phyloP scores from a whole-genome alignment of 2,113 vertebrate genomes.

The Shinisaurus crocodilurus region DNA sequence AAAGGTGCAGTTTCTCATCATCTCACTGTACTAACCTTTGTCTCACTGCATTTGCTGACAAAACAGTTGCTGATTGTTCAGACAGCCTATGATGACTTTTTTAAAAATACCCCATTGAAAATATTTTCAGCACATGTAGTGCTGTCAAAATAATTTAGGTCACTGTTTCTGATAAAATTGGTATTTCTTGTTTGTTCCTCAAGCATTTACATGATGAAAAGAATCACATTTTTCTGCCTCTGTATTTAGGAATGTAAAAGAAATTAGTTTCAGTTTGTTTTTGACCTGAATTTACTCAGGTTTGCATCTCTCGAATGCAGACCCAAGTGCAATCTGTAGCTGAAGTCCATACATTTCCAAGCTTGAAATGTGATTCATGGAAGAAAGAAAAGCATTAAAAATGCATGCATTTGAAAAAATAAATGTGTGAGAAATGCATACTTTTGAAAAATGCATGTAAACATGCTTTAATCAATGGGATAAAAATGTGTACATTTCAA shows the following conservation, averaged over 20 bases:
- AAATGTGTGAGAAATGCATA: no score
- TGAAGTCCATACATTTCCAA: no score
- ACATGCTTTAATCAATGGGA: no score
- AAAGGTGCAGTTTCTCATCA: conserved; percentile 27
- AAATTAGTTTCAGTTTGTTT: no score
- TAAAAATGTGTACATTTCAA: no score
- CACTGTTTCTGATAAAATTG: conserved; percentile 45
- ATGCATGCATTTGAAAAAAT: no score
- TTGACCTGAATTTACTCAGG: no score
- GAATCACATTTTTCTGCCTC: not conserved
- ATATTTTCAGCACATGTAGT: conserved; percentile 36
- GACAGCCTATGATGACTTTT: conserved; percentile 15
- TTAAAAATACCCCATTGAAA: conserved; percentile 26
- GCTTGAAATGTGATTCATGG: no score
- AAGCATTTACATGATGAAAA: conserved; percentile 26
- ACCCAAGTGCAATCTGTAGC: no score
- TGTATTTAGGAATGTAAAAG: not conserved
- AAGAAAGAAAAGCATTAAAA: no score
- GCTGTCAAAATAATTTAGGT: conserved; percentile 49
- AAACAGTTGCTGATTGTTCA: conserved; percentile 29
- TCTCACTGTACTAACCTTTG: conserved; percentile 21
- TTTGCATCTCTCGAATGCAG: no score
- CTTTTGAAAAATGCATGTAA: no score
- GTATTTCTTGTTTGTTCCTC: not conserved
- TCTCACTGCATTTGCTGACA: conserved; percentile 37